These are phyloP conservation scores for Oligia latruncula DNA, from an alignment of 2,888 invertebrate genomes.

Conservation along the genomic window DNA sequence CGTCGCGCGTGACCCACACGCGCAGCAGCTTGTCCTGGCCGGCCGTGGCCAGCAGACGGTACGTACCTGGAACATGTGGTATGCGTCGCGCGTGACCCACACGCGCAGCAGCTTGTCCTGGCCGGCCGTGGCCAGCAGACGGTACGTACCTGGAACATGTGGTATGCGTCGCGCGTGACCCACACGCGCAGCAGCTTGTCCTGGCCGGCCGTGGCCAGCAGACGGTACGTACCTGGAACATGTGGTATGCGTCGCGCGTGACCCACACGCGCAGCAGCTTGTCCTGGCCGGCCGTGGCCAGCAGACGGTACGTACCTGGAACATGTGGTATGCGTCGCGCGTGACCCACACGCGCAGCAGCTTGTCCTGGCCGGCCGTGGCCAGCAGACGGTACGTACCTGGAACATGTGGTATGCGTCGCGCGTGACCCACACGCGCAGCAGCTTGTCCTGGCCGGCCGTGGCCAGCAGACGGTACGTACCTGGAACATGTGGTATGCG, in stretches of 20 bases:
- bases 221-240: constrained; percentile 83
- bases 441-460: constrained; percentile 82
- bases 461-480: too few species aligned
- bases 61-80: too few species aligned
- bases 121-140: too few species aligned
- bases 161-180: constrained; percentile 97
- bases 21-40: constrained; percentile 98
- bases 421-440: constrained; percentile 93
- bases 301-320: constrained; percentile 80
- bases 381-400: too few species aligned
- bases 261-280: constrained; percentile 98
- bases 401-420: too few species aligned
- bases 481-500: constrained; percentile 90
- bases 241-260: constrained; percentile 94
- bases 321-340: too few species aligned
- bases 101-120: too few species aligned
- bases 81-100: too few species aligned
- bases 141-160: constrained; percentile 66
- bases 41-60: constrained; percentile 96
- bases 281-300: constrained; percentile 99
- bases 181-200: constrained; percentile 98
- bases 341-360: too few species aligned
- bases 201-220: constrained; percentile 99
- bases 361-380: too few species aligned
- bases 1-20: constrained; percentile 98